Evolutionary conservation across 2,797 vertebrate species (phyloP).

Genomic region (Manis crassicaudata): DNA sequence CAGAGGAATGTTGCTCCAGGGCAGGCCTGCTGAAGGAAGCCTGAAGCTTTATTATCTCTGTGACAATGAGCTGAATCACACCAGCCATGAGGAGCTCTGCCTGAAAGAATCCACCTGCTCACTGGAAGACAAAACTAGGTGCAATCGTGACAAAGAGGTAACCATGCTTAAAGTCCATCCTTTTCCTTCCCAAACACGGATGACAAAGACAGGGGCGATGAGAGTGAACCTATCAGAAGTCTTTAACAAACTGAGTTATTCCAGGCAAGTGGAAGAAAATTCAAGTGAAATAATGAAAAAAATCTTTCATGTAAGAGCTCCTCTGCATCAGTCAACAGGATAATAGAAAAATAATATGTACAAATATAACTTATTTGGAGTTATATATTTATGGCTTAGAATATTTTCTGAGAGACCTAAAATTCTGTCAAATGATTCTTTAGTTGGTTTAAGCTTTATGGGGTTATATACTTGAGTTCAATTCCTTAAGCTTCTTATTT

Average conservation of each 20-base stretch:
- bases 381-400: neutral
- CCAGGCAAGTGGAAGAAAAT: conserved; percentile 35
- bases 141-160: conserved; percentile 51
- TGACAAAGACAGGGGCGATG: neutral
- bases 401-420: neutral
- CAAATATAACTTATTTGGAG: neutral
- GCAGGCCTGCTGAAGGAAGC: conserved; percentile 47
- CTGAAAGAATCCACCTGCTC: conserved; percentile 31
- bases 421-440: neutral
- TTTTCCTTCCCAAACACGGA: neutral
- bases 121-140: conserved; percentile 36
- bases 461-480: conserved; percentile 7
- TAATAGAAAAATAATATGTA: neutral
- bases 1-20: neutral
- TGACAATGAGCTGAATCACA: conserved; percentile 56
- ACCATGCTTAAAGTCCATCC: neutral
- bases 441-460: conserved; percentile 11
- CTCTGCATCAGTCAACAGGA: neutral
- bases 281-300: neutral
- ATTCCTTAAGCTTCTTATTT: conserved; percentile 25
- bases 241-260: neutral
- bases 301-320: neutral
- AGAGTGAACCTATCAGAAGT: neutral
- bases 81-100: conserved; percentile 32
- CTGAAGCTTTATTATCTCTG: neutral